Evolutionary conservation across 1,140 invertebrate species (phyloP).

Genomic region (Pteromalus puparum): DNA sequence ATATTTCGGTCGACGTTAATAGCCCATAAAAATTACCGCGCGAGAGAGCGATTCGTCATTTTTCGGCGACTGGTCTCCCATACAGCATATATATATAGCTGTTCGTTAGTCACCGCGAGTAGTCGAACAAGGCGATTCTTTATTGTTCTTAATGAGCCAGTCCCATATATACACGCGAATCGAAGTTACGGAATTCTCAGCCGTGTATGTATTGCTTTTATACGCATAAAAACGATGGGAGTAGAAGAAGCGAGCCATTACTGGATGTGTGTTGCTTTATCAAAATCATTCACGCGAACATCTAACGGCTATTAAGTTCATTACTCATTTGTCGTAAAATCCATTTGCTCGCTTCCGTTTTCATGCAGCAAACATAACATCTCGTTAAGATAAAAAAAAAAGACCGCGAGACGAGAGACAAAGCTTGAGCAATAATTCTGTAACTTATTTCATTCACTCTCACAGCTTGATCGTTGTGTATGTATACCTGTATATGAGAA

Average conservation of each 20-base stretch:
- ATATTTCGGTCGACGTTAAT: not conserved
- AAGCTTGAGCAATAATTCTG: constrained; percentile 13
- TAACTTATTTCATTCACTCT: constrained; percentile 11
- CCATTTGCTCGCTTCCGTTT: constrained; percentile 16
- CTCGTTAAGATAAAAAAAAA: too few species aligned
- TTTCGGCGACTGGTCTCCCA: constrained; percentile 13
- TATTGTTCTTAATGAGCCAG: constrained; percentile 24
- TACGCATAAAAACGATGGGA: too few species aligned
- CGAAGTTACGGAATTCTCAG: constrained; percentile 7
- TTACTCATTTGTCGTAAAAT: constrained; percentile 27
- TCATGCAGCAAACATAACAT: not conserved
- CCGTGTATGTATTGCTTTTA: too few species aligned
- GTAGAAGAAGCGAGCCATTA: not conserved
- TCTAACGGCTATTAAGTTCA: constrained; percentile 26
- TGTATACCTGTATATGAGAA: too few species aligned
- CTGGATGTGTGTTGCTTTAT: not conserved
- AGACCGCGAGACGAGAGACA: not conserved
- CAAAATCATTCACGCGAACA: constrained; percentile 14
- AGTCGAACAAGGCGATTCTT: constrained; percentile 3
- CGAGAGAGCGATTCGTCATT: not conserved
- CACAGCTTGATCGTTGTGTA: not conserved
- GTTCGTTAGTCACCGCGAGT: not conserved
- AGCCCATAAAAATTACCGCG: not conserved
- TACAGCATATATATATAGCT: not conserved
- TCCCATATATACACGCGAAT: too few species aligned